Evolutionary conservation across 2,113 vertebrate species (phyloP).

Genomic region (Tylochromis polylepis): DNA sequence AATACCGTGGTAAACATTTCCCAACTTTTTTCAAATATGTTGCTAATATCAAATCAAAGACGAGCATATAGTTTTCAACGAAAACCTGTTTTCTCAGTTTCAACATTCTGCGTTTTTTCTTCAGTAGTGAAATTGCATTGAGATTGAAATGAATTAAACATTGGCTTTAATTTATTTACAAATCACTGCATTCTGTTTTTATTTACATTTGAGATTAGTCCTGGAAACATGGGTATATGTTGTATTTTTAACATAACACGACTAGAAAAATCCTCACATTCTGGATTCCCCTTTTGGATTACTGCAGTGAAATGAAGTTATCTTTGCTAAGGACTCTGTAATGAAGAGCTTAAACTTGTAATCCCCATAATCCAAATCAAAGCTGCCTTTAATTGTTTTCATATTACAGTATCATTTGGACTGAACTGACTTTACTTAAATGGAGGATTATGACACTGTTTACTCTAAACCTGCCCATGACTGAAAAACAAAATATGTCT

Average conservation of each 20-base stretch:
- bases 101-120: no score
- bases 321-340: conserved; percentile 9
- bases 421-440: neutral
- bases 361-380: conserved; percentile 47
- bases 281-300: neutral
- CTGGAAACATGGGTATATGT: neutral
- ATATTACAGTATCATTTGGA: conserved; percentile 9
- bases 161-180: neutral
- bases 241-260: neutral
- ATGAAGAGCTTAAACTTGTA: conserved; percentile 40
- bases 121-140: neutral
- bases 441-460: neutral
- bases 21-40: neutral
- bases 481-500: neutral
- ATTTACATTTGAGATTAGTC: neutral
- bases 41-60: neutral
- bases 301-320: neutral
- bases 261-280: neutral
- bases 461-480: neutral
- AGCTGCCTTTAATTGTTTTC: conserved; percentile 36
- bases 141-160: neutral
- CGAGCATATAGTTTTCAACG: neutral
- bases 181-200: neutral
- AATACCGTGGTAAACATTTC: neutral
- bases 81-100: neutral